Conservation (phyloP, 1,140 invertebrate genomes). For the Trichonephila inaurata region DNA sequence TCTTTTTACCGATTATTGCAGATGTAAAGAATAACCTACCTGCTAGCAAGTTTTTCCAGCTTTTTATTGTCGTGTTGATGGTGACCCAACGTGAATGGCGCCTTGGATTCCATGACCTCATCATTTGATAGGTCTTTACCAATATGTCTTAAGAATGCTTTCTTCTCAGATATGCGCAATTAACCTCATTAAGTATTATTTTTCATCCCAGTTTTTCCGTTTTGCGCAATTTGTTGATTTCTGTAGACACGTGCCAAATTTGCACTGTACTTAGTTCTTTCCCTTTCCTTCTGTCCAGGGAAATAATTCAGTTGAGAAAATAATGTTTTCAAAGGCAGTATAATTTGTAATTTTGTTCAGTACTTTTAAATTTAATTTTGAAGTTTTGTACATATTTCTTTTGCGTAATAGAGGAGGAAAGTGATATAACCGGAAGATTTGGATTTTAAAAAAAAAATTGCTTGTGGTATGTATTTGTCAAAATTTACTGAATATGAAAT, state of each 20-base stretch:
- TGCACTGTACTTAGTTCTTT: not conserved
- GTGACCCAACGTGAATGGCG: not conserved
- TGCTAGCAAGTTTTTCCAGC: not conserved
- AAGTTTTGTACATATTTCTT: not conserved
- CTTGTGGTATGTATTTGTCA: too few species aligned
- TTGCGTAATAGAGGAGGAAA: not conserved
- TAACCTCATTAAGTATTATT: not conserved
- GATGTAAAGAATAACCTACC: too few species aligned
- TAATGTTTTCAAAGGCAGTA: too few species aligned
- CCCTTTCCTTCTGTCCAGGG: not conserved
- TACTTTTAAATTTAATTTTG: not conserved
- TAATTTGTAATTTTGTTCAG: not conserved
- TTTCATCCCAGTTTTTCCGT: not conserved
- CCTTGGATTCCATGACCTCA: not conserved
- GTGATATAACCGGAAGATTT: too few species aligned
- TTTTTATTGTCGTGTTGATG: not conserved
- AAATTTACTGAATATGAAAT: too few species aligned
- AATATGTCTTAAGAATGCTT: not conserved
- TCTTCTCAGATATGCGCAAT: not conserved
- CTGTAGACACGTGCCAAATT: not conserved
- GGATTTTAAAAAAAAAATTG: too few species aligned
- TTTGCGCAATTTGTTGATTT: not conserved
- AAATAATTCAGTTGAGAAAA: too few species aligned
- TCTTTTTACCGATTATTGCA: too few species aligned
- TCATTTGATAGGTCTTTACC: not conserved